Evolutionary conservation across 2,113 vertebrate species (phyloP).

Genomic region (Phyllopteryx taeniolatus): DNA sequence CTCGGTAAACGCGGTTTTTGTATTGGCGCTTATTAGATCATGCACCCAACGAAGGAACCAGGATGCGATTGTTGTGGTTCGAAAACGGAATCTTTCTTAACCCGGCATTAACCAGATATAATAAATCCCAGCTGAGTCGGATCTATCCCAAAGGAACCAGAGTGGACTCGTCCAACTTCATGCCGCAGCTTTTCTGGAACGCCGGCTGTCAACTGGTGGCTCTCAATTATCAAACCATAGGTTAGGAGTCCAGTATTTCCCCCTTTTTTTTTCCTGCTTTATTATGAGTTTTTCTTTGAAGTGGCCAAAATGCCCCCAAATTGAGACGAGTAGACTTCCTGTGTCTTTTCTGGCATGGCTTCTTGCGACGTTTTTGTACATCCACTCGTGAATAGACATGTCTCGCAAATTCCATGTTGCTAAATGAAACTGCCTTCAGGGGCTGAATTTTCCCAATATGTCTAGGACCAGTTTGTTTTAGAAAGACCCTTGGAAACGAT

Average conservation of each 20-base stretch:
- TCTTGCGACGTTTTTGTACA: neutral
- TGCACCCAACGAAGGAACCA: neutral
- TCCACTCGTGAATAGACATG: neutral
- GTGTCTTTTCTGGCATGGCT: neutral
- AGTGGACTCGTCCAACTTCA: conserved; percentile 97
- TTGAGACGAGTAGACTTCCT: neutral
- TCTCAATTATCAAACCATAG: conserved; percentile 96
- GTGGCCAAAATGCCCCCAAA: neutral
- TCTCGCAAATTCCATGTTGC: neutral
- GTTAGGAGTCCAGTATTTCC: conserved; percentile 62
- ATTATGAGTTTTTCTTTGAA: neutral
- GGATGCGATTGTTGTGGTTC: neutral
- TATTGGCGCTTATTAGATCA: too few relatives aligned
- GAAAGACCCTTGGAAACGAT: neutral
- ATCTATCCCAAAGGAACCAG: conserved; percentile 97
- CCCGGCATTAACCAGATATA: conserved; percentile 81
- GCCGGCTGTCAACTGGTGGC: conserved; percentile 96
- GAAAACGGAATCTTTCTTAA: conserved; percentile 67
- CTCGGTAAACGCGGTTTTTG: too few relatives aligned
- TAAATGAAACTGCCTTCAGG: neutral
- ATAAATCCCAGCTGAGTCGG: conserved; percentile 95
- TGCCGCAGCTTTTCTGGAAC: conserved; percentile 98
- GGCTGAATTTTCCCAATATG: neutral
- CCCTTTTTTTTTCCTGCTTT: neutral
- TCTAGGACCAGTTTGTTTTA: neutral